Evolutionary conservation across 2,113 vertebrate genomes (phyloP).

Genomic region (Coregonus clupeaformis): DNA sequence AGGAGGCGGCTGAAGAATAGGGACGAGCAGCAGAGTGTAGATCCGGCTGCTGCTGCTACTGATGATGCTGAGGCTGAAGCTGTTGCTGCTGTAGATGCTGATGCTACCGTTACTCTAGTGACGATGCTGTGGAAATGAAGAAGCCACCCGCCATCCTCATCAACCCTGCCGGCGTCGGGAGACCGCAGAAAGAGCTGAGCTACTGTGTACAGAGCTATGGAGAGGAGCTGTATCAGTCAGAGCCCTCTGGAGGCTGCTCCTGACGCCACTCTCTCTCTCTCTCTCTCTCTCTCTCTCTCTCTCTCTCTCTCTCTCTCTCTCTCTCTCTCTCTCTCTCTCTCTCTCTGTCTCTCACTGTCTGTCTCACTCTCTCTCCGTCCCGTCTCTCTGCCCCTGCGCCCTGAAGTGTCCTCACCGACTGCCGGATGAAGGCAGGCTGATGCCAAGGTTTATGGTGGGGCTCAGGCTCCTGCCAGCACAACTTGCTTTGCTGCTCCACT

Average conservation of each 20-base stretch:
- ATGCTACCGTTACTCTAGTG: conserved; percentile 53
- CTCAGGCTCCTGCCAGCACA: conserved; percentile 73
- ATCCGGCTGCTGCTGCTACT: neutral
- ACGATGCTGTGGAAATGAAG: conserved; percentile 39
- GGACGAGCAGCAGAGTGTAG: neutral
- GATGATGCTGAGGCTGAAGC: neutral
- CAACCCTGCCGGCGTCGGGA: conserved; percentile 46
- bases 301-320: conserved; percentile 26
- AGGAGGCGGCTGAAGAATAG: conserved; percentile 38
- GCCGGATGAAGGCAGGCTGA: conserved; percentile 77
- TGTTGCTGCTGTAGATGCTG: conserved; percentile 33
- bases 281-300: conserved; percentile 22
- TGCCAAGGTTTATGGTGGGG: conserved; percentile 80
- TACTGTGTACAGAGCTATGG: conserved; percentile 26
- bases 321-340: conserved; percentile 41
- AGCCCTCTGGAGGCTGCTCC: conserved; percentile 53
- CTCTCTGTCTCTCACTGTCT: conserved; percentile 12
- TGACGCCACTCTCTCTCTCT: conserved; percentile 9
- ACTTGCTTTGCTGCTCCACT: conserved; percentile 64
- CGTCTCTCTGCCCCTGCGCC: conserved; percentile 59
- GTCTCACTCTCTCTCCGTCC: conserved; percentile 30
- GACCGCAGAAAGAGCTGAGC: conserved; percentile 34
- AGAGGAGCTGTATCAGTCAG: conserved; percentile 53
- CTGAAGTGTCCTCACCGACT: conserved; percentile 70
- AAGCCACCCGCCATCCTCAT: conserved; percentile 49